Conservation (phyloP, 2,797 vertebrate species). For the Fratercula arctica region DNA sequence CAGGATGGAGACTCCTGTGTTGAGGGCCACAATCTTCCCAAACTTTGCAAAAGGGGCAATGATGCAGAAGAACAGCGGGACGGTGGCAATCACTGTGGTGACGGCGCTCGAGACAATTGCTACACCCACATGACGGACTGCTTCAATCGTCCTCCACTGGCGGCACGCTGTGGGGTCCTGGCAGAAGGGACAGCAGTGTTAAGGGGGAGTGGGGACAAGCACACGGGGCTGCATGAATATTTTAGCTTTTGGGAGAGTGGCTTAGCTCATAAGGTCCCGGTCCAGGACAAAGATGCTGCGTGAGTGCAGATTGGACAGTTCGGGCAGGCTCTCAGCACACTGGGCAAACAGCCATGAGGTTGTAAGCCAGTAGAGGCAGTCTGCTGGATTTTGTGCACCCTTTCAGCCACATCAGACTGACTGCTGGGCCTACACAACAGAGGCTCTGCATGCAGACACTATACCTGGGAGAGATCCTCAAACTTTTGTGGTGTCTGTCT, state of each 20-base stretch:
- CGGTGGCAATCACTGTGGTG: slow-evolving; percentile 92
- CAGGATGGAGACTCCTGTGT: slow-evolving; percentile 92
- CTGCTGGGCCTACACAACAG: background rate
- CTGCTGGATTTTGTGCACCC: background rate
- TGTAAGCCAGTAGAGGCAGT: background rate
- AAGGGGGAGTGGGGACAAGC: background rate
- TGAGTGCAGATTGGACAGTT: background rate
- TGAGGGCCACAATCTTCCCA: slow-evolving; percentile 96
- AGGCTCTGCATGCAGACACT: background rate
- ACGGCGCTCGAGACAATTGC: slow-evolving; percentile 95
- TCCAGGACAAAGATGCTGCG: accelerated
- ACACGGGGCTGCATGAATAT: accelerated
- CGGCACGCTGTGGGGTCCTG: slow-evolving; percentile 82
- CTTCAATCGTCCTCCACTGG: slow-evolving; percentile 86
- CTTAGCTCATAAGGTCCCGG: accelerated
- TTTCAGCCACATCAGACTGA: background rate
- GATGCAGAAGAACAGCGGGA: slow-evolving; percentile 97
- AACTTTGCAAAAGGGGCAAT: slow-evolving; percentile 98
- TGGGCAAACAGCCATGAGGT: background rate
- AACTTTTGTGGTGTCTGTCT: background rate
- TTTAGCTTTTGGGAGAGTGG: background rate
- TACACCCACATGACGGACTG: slow-evolving; percentile 90
- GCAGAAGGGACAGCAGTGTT: background rate
- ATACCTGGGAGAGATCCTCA: background rate
- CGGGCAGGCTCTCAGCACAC: background rate